Evolutionary conservation across 2,888 invertebrate genomes (phyloP), one percentile per base, ranked within the genome.

Genomic region (Spodoptera exigua): DNA sequence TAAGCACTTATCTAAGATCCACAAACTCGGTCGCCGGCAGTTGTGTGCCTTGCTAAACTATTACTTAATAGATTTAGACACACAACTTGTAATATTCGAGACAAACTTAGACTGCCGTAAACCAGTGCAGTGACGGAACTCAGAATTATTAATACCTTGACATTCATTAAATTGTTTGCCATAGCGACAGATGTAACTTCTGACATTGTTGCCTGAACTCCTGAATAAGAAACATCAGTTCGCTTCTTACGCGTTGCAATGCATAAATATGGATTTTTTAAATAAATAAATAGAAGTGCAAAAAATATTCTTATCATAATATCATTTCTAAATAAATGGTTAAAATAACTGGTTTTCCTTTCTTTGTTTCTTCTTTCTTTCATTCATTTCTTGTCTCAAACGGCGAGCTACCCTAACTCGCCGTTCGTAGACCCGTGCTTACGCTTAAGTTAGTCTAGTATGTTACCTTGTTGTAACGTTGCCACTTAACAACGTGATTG

Each of bases 101-200:
- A 63, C 14, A 45, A 72, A 65, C 43, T 49, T 58, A 37, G 56
- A 58, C 51, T 68, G 16, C 43, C 21, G 46, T 57, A 40, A 56
- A 68, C 53, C 57, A 27, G 27, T 35, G 12, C 53, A 46, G 14
- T 34, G 45, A 14, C 17, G 18, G 14, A 41, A 46, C 61, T 46
- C 36, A 54, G 27, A 43, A 46, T 52, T 65, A 54, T 49, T 48
- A 62, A 55, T 55, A 46, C 41, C 40, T 47, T 53, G 60, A 58
- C 71, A 58, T 64, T 71, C 60, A 68, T 71, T 63, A 61, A 56
- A 57, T 53, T 48, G 54, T 64, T 55, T 58, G 65, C 56, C 61
- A 37, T 45, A 27, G 44, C 39, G 14, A 60, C 47, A 46, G 16
- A 51, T 59, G 58, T 56, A 51, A 62, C 13, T 47, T 32, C 14